These are phyloP conservation scores for Aquatica leii DNA, from an alignment of 2,888 invertebrate genomes.

Conservation along the genomic window DNA sequence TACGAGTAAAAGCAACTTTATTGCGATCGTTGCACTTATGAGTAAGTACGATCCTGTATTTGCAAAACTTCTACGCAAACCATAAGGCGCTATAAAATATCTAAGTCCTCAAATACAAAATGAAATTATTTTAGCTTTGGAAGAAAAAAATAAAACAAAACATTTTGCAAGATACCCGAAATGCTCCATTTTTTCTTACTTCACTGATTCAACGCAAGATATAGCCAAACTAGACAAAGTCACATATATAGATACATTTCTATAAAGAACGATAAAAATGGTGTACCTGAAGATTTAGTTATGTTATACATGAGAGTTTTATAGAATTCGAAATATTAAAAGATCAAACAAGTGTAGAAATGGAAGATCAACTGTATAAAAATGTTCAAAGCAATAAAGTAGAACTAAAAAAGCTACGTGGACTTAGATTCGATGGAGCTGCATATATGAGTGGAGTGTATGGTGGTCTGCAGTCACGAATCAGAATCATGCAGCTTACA, in stretches of 20 bases:
- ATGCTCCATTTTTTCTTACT: not conserved
- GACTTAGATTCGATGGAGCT: too few relatives aligned
- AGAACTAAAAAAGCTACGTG: not conserved
- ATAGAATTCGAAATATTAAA: not conserved
- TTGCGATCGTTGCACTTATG: not conserved
- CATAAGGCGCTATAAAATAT: not conserved
- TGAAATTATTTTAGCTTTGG: too few relatives aligned
- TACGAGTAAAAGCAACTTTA: not conserved
- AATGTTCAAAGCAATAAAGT: not conserved
- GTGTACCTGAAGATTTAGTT: not conserved
- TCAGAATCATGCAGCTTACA: not conserved
- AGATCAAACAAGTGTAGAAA: not conserved
- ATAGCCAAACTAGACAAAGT: not conserved
- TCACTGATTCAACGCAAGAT: not conserved
- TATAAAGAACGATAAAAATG: not conserved
- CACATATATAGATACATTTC: not conserved
- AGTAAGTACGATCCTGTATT: constrained; percentile 8
- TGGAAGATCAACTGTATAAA: too few relatives aligned
- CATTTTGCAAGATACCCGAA: not conserved
- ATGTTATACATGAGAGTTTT: not conserved
- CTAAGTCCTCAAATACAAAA: not conserved
- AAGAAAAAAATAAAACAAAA: not conserved
- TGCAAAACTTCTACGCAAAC: not conserved
- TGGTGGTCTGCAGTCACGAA: too few relatives aligned
- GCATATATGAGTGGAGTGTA: too few relatives aligned